Evolutionary conservation across 2,888 invertebrate species (phyloP), one percentile per base, ranked within the genome.

Genomic region (Sylvicola cinctus): DNA sequence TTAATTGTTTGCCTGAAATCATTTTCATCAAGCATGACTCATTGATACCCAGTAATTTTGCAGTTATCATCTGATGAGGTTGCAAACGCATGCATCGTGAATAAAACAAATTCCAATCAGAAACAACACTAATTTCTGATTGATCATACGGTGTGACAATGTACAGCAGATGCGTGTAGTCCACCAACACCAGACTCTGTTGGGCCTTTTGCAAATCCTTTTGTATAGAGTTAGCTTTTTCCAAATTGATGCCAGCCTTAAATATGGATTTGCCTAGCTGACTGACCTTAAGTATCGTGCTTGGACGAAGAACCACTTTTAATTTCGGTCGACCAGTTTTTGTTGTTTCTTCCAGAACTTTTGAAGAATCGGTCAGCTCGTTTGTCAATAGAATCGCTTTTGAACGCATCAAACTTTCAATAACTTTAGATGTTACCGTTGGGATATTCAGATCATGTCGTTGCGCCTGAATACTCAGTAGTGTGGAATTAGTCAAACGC

Each of bases 151-250:
- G 81, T 14, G 87, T 79, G 36, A 91, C 76, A 23, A 93, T 61
- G 60, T 81, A 91, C 33, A 95, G 60, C 14, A 96, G 62, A 56
- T 96, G 95, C 26, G 90, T 65, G 47, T 75, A 70, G 43, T 80
- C 80, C 44, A 74, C 57, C 31, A 95, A 62, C 11, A 90, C 80
- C 36, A 95, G 59, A 32, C 75, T 70, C 32, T 66, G 62, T 42
- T 81, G 73, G 1, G 85, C 87, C 34, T 55, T 52, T 39, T 66
- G 61, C 38, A 93, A 58, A 50, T 91, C 90, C 6, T 62, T 58
- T 44, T 80, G 71, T n/a, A 95, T 59, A 41, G 63, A 62, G 43
- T 70, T 65, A 1, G 85, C 79, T 32, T 65, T 63, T 10, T 68
- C 60, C 32, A 87, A 62, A 42, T 83, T 79, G 41, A 95, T 69